Evolutionary conservation across 2,113 vertebrate species (phyloP).

Genomic region (Actinemys pallida): DNA sequence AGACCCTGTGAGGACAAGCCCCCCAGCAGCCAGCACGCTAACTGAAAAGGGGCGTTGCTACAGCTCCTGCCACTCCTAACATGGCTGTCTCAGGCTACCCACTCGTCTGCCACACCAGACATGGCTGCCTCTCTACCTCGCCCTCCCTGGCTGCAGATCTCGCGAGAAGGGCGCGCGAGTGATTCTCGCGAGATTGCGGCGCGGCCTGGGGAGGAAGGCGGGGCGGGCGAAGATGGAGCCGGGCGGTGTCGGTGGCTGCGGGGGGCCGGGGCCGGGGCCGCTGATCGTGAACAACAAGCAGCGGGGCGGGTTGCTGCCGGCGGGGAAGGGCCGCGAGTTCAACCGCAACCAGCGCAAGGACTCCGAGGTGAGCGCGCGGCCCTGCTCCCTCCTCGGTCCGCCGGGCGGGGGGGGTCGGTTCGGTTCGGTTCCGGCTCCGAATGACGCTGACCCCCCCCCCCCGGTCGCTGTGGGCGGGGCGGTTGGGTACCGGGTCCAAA

Average conservation of each 20-base stretch:
- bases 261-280: conserved; percentile 30
- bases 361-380: conserved; percentile 86
- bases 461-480: background rate
- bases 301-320: conserved; percentile 63
- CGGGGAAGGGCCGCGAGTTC: conserved; percentile 87
- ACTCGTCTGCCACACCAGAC: background rate
- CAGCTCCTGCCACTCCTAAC: background rate
- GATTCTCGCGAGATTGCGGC: conserved; percentile 69
- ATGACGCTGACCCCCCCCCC: rapidly evolving
- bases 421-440: too few species aligned
- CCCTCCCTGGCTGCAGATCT: conserved; percentile 28
- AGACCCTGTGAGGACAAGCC: too few species aligned
- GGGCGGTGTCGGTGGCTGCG: conserved; percentile 77
- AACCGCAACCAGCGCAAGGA: conserved; percentile 92
- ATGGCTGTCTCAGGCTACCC: background rate
- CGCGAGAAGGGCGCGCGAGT: conserved; percentile 43
- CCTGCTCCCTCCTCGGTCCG: background rate
- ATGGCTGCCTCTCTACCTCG: conserved; percentile 39
- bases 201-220: conserved; percentile 13
- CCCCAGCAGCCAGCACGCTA: too few species aligned
- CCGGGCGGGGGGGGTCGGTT: background rate
- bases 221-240: conserved; percentile 85
- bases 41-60: too few species aligned
- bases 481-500: background rate
- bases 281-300: background rate